These are phyloP conservation scores for Anguilla pacifica DNA, from an alignment of 2,797 vertebrate species.

Conservation along the genomic window DNA sequence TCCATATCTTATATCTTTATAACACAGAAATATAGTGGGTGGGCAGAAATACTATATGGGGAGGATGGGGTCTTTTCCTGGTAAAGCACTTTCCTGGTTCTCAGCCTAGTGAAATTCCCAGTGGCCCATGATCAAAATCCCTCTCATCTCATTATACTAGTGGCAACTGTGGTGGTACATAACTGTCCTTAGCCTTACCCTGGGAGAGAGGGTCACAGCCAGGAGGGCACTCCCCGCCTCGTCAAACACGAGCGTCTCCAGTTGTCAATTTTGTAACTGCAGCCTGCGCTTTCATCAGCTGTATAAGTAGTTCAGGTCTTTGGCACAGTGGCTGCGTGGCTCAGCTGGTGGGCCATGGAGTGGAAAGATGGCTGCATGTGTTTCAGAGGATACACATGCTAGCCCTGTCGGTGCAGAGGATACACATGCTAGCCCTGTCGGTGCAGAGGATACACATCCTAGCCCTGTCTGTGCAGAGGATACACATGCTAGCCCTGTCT, in stretches of 20 bases:
- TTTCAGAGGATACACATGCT: neutral
- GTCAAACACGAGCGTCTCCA: neutral
- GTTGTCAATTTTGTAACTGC: neutral
- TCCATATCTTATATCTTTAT: neutral
- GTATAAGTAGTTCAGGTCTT: neutral
- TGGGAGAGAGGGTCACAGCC: neutral
- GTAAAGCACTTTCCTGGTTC: too few species aligned
- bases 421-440: too few species aligned
- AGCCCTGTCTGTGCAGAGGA: too few species aligned
- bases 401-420: too few species aligned
- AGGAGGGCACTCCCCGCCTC: neutral
- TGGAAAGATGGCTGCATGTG: too few species aligned
- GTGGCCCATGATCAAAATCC: too few species aligned
- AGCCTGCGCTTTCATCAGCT: neutral
- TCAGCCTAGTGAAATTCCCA: too few species aligned
- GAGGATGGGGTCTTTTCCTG: neutral
- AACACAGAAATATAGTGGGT: neutral
- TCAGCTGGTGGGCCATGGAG: too few species aligned
- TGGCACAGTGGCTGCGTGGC: neutral
- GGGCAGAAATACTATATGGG: too few species aligned
- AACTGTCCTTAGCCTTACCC: neutral
- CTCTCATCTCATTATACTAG: neutral
- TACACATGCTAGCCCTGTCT: too few species aligned
- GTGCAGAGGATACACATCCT: too few species aligned
- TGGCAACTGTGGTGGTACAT: neutral